Conservation (phyloP, 1,140 invertebrate genomes). For the Himalopsyche phryganea region DNA sequence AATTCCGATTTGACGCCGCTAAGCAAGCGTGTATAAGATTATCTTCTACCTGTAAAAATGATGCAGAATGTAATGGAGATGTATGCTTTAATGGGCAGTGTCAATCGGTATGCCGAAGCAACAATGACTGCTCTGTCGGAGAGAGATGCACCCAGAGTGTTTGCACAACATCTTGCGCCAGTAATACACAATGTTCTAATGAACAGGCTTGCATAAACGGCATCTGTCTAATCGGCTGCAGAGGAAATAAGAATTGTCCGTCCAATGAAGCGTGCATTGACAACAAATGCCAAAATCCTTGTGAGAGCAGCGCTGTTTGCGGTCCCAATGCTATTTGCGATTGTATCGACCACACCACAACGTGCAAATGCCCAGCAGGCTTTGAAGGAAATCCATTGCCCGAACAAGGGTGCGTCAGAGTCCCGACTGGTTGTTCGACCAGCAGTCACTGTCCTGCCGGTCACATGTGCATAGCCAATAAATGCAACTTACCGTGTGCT, state of each 20-base stretch:
- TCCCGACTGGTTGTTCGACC: conserved; percentile 62
- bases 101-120: conserved; percentile 73
- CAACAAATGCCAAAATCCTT: conserved; percentile 81
- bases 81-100: conserved; percentile 81
- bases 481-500: conserved; percentile 72
- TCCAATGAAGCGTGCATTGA: conserved; percentile 74
- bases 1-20: conserved; percentile 63
- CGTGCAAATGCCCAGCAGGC: conserved; percentile 75
- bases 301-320: conserved; percentile 69
- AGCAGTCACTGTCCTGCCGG: conserved; percentile 66
- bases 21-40: conserved; percentile 71
- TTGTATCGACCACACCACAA: conserved; percentile 65
- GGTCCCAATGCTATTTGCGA: conserved; percentile 81
- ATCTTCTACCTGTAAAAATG: conserved; percentile 61
- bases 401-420: conserved; percentile 80
- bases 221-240: conserved; percentile 76
- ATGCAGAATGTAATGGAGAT: conserved; percentile 72
- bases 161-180: conserved; percentile 72
- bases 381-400: conserved; percentile 86
- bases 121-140: conserved; percentile 72
- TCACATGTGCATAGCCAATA: conserved; percentile 69
- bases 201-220: conserved; percentile 78
- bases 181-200: conserved; percentile 73
- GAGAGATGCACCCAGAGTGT: conserved; percentile 77
- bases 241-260: conserved; percentile 75